Conservation (phyloP, 2,797 vertebrate genomes). For the Ceyx erithaca region DNA sequence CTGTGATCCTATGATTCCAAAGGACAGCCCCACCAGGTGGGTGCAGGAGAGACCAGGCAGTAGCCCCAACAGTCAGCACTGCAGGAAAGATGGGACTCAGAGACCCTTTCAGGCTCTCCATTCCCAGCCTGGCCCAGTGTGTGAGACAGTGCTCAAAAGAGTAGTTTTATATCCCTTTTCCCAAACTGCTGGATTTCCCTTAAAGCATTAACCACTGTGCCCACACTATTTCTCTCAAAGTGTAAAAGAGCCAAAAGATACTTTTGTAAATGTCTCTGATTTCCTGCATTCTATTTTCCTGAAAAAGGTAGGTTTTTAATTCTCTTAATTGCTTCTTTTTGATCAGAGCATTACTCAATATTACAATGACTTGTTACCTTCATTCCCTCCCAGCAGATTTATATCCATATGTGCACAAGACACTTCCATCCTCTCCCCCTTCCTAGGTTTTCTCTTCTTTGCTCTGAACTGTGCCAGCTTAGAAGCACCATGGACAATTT, state of each 20-base stretch:
- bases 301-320: background rate
- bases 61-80: background rate
- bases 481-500: background rate
- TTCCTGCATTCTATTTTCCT: background rate
- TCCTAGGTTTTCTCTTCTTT: background rate
- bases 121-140: too few relatives aligned
- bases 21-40: background rate
- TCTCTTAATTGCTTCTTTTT: background rate
- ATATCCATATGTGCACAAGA: background rate
- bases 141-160: background rate
- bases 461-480: background rate
- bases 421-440: accelerated
- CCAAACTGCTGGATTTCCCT: background rate
- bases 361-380: too few relatives aligned
- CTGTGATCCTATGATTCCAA: background rate
- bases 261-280: background rate
- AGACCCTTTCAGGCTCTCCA: background rate
- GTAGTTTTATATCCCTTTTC: background rate
- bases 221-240: background rate
- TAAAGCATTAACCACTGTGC: background rate
- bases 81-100: background rate
- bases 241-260: background rate
- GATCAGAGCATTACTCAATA: background rate
- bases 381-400: background rate
- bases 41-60: background rate